Conservation (phyloP, 1,140 invertebrate species). For the Drosophila sechellia region DNA sequence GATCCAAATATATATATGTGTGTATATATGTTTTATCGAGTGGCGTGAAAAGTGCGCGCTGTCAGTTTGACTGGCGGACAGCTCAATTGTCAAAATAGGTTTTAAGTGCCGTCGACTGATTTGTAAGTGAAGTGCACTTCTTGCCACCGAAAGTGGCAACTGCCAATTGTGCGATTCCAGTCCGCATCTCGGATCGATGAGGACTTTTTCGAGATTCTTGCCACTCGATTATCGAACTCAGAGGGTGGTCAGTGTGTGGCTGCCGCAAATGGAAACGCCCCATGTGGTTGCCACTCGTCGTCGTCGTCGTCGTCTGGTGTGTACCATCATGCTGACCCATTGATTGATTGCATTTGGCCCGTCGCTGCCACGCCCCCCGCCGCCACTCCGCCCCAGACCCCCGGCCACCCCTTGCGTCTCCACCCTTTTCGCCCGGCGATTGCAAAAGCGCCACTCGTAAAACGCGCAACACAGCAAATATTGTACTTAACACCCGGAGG, state of each 20-base stretch:
- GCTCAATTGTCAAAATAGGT: slow-evolving; percentile 84
- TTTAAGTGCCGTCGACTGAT: slow-evolving; percentile 77
- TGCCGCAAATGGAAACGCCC: slow-evolving; percentile 80
- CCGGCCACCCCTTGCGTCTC: not conserved
- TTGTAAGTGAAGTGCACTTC: slow-evolving; percentile 61
- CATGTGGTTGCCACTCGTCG: slow-evolving; percentile 72
- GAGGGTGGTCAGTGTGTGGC: slow-evolving; percentile 71
- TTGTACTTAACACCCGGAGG: slow-evolving; percentile 78
- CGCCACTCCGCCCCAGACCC: not conserved
- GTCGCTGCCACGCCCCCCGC: slow-evolving; percentile 37
- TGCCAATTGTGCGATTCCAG: slow-evolving; percentile 13
- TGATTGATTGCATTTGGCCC: slow-evolving; percentile 78
- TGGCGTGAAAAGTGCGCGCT: slow-evolving; percentile 72
- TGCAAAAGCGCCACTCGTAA: slow-evolving; percentile 67
- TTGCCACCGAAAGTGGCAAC: slow-evolving; percentile 3
- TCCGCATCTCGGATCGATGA: slow-evolving; percentile 7
- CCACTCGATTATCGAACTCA: slow-evolving; percentile 9
- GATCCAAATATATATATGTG: not conserved
- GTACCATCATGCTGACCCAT: slow-evolving; percentile 74
- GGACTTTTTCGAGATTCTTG: not conserved
- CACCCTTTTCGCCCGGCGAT: slow-evolving; percentile 4
- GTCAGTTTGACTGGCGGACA: slow-evolving; percentile 73
- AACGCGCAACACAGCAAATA: slow-evolving; percentile 76
- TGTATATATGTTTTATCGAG: slow-evolving; percentile 8
- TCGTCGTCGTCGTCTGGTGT: slow-evolving; percentile 53